Evolutionary conservation across 2,888 invertebrate species (phyloP).

Genomic region (Carterocephalus palaemon): DNA sequence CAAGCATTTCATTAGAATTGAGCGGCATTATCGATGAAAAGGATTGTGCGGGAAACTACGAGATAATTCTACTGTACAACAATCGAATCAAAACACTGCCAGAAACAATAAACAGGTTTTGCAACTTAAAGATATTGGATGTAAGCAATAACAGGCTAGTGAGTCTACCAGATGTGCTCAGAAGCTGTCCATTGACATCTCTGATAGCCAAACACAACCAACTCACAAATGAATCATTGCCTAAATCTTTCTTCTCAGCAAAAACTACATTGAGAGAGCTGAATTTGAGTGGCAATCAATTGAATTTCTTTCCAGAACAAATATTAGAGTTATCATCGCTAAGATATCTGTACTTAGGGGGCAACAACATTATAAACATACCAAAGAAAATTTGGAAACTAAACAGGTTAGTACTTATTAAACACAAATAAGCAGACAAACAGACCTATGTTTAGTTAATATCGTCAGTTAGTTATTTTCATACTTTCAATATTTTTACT

Average conservation of each 20-base stretch:
- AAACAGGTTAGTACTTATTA: slow-evolving; percentile 49
- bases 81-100: slow-evolving; percentile 88
- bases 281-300: slow-evolving; percentile 95
- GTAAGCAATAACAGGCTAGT: slow-evolving; percentile 91
- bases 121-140: slow-evolving; percentile 88
- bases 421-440: too few species aligned
- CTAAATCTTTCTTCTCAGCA: slow-evolving; percentile 87
- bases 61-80: slow-evolving; percentile 90
- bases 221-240: slow-evolving; percentile 89
- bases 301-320: slow-evolving; percentile 91
- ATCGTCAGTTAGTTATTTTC: too few species aligned
- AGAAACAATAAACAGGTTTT: slow-evolving; percentile 80
- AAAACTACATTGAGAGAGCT: slow-evolving; percentile 85
- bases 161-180: slow-evolving; percentile 87
- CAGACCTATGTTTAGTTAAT: background rate
- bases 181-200: slow-evolving; percentile 85
- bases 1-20: slow-evolving; percentile 79
- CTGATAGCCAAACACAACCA: slow-evolving; percentile 94
- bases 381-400: slow-evolving; percentile 86
- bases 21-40: slow-evolving; percentile 80
- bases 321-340: slow-evolving; percentile 87
- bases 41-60: slow-evolving; percentile 78
- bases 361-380: slow-evolving; percentile 89
- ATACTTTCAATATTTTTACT: background rate
- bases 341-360: slow-evolving; percentile 93